Evolutionary conservation across 1,140 invertebrate genomes (phyloP).

Genomic region (Bombyx mandarina): DNA sequence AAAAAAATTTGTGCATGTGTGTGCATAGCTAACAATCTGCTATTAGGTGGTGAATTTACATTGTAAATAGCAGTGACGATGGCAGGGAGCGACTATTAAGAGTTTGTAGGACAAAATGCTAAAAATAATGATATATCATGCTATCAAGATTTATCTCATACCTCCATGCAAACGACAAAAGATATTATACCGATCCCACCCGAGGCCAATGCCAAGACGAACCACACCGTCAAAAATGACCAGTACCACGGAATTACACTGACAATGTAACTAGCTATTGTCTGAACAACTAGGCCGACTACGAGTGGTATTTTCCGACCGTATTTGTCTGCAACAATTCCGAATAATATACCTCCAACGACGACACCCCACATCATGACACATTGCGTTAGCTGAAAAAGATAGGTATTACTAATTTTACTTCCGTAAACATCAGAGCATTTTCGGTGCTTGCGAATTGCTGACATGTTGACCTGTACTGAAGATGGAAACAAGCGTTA

Average conservation of each 20-base stretch:
- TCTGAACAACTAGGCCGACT: slow-evolving; percentile 75
- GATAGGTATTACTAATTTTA: not conserved
- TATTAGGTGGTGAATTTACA: not conserved
- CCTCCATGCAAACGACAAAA: slow-evolving; percentile 66
- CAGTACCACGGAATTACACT: slow-evolving; percentile 76
- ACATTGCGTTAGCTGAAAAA: slow-evolving; percentile 76
- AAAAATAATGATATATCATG: too few relatives aligned
- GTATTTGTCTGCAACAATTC: slow-evolving; percentile 80
- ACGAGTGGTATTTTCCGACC: slow-evolving; percentile 73
- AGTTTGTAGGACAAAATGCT: too few relatives aligned
- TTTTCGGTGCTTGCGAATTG: too few relatives aligned
- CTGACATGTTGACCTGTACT: too few relatives aligned
- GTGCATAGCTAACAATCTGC: not conserved
- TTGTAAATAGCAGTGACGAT: not conserved
- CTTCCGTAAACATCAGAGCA: too few relatives aligned
- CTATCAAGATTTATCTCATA: slow-evolving; percentile 16
- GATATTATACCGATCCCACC: slow-evolving; percentile 69
- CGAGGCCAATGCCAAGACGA: slow-evolving; percentile 77
- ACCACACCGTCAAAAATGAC: slow-evolving; percentile 78
- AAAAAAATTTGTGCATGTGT: not conserved
- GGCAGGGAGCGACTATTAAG: too few relatives aligned
- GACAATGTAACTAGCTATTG: slow-evolving; percentile 72
- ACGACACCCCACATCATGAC: slow-evolving; percentile 83
- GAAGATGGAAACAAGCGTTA: too few relatives aligned
- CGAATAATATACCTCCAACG: slow-evolving; percentile 77